Conservation (phyloP, 2,113 vertebrate species). For the Maccullochella peelii region DNA sequence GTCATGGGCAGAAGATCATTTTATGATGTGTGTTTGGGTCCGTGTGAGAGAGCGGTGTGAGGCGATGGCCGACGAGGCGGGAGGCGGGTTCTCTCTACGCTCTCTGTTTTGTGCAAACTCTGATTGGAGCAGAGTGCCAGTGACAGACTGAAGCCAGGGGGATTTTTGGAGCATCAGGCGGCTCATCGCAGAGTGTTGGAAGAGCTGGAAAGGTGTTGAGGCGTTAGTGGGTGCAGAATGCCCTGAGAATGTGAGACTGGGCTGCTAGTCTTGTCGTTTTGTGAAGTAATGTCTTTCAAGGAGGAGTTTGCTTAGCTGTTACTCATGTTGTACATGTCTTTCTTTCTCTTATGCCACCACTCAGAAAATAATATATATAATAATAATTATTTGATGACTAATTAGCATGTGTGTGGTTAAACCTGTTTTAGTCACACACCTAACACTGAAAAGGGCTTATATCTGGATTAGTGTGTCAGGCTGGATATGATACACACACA, state of each 20-base stretch:
- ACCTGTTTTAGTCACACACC: constrained; percentile 22
- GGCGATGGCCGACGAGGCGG: constrained; percentile 66
- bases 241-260: constrained; percentile 10
- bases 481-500: constrained; percentile 5
- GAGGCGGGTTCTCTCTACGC: constrained; percentile 29
- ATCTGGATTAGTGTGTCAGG: constrained; percentile 53
- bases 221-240: constrained; percentile 32
- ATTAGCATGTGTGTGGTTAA: constrained; percentile 5
- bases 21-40: constrained; percentile 43
- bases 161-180: constrained; percentile 16
- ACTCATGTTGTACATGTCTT: not conserved
- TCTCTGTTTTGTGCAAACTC: constrained; percentile 60
- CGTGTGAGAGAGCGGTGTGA: constrained; percentile 35
- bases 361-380: not conserved
- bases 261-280: not conserved
- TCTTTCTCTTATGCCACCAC: not conserved
- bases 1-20: constrained; percentile 73
- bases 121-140: constrained; percentile 41
- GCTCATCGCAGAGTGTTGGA: constrained; percentile 18
- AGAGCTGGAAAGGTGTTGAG: constrained; percentile 38
- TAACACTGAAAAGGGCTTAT: constrained; percentile 36
- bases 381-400: constrained; percentile 7
- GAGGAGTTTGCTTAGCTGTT: not conserved
- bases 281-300: not conserved
- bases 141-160: constrained; percentile 58